Evolutionary conservation across 1,140 invertebrate genomes (phyloP), one percentile per base, ranked within the genome.

Genomic region (Babylonia areolata): DNA sequence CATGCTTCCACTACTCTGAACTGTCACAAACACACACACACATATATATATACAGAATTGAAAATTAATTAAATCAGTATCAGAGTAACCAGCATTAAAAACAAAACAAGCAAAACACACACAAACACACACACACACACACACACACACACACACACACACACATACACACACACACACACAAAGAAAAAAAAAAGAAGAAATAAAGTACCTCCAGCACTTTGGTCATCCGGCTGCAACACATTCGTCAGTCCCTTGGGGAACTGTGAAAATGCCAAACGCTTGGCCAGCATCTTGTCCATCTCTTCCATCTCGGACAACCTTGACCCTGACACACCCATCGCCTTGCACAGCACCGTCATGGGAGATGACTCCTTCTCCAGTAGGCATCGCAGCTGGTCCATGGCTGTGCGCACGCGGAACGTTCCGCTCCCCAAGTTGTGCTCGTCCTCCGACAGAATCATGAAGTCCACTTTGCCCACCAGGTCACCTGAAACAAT

Each of bases 381-480:
- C 35, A 85, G 39, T 9, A 85, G 31, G 15, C 33, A 37, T 15
- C 12, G 51, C 20, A 85, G 77, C 77, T 80, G 85, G 23, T 40
- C 85, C 64, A 71, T 37, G 5, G 37, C 33, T 11, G 85, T 40
- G 12, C 39, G 35, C 31, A 85, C 64, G n/a, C n/a, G n/a, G 5
- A 85, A 3, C 0, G 58, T 28, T 3, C 20, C 54, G 2, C 71
- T 28, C 0, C 77, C 77, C 33, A 85, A 12, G 46, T n/a, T 71
- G 20, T 85, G 85, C 28, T 85, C 58, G 6, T 54, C 58, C 17
- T 54, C 78, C 1, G 71, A 42, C 42, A 85, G 31, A 15, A 85
- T 33, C 31, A 35, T 51, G 42, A 85, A 85, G 46, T 77, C 71
- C 42, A 85, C 35, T n/a, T 46, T 77, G 11, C 83, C 83, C n/a